Base-by-base conservation (phyloP, 2,113 vertebrate species). In the Oryzias woworae region DNA sequence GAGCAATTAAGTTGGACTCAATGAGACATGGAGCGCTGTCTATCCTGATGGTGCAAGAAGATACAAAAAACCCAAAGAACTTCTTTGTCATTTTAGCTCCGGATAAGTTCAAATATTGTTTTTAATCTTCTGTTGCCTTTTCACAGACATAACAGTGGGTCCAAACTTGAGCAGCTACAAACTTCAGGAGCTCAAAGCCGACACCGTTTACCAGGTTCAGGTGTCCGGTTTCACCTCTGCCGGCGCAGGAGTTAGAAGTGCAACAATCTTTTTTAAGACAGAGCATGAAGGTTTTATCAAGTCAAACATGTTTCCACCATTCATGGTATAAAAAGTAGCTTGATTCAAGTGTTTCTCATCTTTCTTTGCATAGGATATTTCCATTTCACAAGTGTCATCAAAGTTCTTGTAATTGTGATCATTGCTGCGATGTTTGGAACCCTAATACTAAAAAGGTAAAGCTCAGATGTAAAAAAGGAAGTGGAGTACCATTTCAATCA, bases 161-260 rank as follows among this genome's bases (percentile, higher is more conserved):
- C 78, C 91, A 5, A 64, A 16, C 4, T 6, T 42, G 0, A 90
- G 75, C 66, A 85, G 51, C 26, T 91, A 80, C 47, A 22, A 48
- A 65, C 44, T 95, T 14, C 47, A 8, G 0, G 26, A 76, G n/a
- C 90, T 95, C 1, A 73, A 81, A 66, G 82, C 57, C 45, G 85
- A 78, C 36, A 91, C 62, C 0, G 1, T 7, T 0, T 94, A 94
- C 56, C 56, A 8, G n/a, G 83, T 94, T 15, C 77, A 90, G 56
- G 57, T 95, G 61, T 89, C 91, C 16, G 94, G 89, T n/a, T 86
- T 92, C 80, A 95, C 94, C 15, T 62, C 4, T 0, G 88, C 84
- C 14, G 94, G 94, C 2, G 86, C 84, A 58, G 94, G 93, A 78
- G 83, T 71, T 46, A 62, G 48, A 0, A 93, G 92, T 57, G 2